Evolutionary conservation across 1,140 invertebrate species (phyloP).

Genomic region (Drosophila subpulchrella): DNA sequence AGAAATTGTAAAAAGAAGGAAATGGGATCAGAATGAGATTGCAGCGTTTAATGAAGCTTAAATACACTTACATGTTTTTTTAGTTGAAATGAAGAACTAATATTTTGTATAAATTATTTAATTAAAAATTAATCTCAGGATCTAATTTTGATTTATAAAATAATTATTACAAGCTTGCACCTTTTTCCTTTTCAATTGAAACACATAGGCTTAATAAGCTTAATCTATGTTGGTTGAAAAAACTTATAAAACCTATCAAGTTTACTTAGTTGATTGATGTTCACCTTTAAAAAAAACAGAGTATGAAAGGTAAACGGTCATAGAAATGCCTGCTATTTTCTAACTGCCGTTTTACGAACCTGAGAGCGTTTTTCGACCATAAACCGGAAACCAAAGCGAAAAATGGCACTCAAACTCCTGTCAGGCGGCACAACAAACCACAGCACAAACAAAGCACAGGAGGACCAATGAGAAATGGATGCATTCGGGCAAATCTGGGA

Average conservation of each 20-base stretch:
- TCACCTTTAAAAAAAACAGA: not conserved
- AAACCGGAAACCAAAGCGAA: constrained; percentile 59
- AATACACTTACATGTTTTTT: constrained; percentile 5
- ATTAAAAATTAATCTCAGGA: not conserved
- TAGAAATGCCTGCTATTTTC: constrained; percentile 32
- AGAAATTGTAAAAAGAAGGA: not conserved
- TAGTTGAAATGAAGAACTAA: not conserved
- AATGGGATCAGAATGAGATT: not conserved
- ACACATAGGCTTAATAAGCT: not conserved
- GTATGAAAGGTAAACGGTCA: constrained; percentile 31
- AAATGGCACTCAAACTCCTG: constrained; percentile 43
- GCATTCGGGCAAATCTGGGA: constrained; percentile 48
- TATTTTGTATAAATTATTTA: not conserved
- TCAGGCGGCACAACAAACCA: constrained; percentile 32
- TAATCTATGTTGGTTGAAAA: no score
- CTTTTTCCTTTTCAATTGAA: no score
- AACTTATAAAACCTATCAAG: not conserved
- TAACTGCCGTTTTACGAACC: constrained; percentile 58
- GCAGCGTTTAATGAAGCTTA: not conserved
- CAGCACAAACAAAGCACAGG: constrained; percentile 15
- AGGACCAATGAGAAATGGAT: constrained; percentile 45
- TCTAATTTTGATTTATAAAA: not conserved
- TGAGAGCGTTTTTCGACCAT: constrained; percentile 30
- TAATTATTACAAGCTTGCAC: not conserved
- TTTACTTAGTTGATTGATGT: not conserved